These are phyloP conservation scores for Lomographa bimaculata DNA, from an alignment of 2,888 invertebrate species.

Conservation along the genomic window DNA sequence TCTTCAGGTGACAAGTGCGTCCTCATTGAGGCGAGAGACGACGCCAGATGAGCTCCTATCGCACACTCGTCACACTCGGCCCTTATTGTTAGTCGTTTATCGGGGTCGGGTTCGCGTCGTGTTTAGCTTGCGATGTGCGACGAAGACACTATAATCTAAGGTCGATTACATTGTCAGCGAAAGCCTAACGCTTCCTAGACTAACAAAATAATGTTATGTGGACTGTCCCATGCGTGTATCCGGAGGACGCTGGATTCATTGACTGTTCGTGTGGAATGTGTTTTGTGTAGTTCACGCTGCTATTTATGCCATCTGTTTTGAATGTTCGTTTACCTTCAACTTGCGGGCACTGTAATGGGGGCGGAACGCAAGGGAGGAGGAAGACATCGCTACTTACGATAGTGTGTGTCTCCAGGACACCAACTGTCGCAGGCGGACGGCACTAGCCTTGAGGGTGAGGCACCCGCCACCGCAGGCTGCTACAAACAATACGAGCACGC, in stretches of 20 bases:
- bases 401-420: slow-evolving; percentile 89
- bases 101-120: slow-evolving; percentile 76
- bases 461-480: slow-evolving; percentile 89
- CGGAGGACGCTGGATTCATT: slow-evolving; percentile 77
- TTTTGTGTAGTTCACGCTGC: slow-evolving; percentile 79
- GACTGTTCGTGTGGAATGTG: slow-evolving; percentile 79
- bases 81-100: slow-evolving; percentile 70
- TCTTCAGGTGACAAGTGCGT: slow-evolving; percentile 92
- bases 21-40: slow-evolving; percentile 90
- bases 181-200: slow-evolving; percentile 82
- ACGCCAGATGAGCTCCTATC: slow-evolving; percentile 82
- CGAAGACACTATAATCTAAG: slow-evolving; percentile 80
- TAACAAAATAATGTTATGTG: slow-evolving; percentile 63
- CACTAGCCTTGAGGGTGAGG: slow-evolving; percentile 91
- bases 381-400: slow-evolving; percentile 73
- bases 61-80: slow-evolving; percentile 75
- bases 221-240: slow-evolving; percentile 77
- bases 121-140: slow-evolving; percentile 81
- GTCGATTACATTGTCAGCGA: slow-evolving; percentile 81
- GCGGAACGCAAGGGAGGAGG: slow-evolving; percentile 49
- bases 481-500: slow-evolving; percentile 91
- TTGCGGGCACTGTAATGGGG: slow-evolving; percentile 50
- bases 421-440: slow-evolving; percentile 95
- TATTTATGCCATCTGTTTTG: slow-evolving; percentile 61
- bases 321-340: slow-evolving; percentile 54